Base-by-base conservation (phyloP, 2,888 invertebrate genomes). In the Sinodicranocentrus sp. region DNA sequence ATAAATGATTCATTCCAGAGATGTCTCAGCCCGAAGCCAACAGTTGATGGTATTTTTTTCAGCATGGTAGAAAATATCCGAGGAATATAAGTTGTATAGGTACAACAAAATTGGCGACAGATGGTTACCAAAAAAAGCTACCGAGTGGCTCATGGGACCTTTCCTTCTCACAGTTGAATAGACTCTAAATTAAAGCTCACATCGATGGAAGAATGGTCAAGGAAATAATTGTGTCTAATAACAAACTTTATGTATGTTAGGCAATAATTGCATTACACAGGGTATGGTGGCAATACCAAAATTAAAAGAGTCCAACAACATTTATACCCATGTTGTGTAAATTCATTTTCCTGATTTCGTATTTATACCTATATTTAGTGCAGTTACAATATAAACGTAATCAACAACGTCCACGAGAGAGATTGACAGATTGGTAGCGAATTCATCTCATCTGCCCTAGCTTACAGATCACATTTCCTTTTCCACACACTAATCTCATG, bases 111-210 rank as follows among this genome's bases (percentile, higher is more conserved):
- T 33, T 76, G 65, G 65, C 39, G 65, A 76, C 75, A 76, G 75
- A 76, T 76, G 75, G 52, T 76, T 63, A 76, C 75, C 68, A 59
- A 65, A 26, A 33, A 78, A 70, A 78, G n/a, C n/a, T n/a, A n/a
- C n/a, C n/a, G n/a, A n/a, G n/a, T n/a, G n/a, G n/a, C 68, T 70
- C 48, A 19, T 44, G 44, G 44, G 26, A 61, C 28, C 61, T 48
- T 57, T 43, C 23, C 39, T 68, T 59, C 52, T 68, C 19, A 1
- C n/a, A 67, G 78, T 48, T 78, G 78, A 78, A 78, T 70, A 44
- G 77, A 33, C 33, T 68, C 59, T 57, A 78, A 78, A 78, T 78
- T 78, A 78, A 61, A 78, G 59, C 68, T 68, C 21, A 26, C 28
- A 39, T 23, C 10, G 59, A 78, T 39, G 70, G 59, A 57, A 70